These are phyloP conservation scores for Eleutherodactylus coqui DNA, from an alignment of 2,797 vertebrate species.

Conservation along the genomic window DNA sequence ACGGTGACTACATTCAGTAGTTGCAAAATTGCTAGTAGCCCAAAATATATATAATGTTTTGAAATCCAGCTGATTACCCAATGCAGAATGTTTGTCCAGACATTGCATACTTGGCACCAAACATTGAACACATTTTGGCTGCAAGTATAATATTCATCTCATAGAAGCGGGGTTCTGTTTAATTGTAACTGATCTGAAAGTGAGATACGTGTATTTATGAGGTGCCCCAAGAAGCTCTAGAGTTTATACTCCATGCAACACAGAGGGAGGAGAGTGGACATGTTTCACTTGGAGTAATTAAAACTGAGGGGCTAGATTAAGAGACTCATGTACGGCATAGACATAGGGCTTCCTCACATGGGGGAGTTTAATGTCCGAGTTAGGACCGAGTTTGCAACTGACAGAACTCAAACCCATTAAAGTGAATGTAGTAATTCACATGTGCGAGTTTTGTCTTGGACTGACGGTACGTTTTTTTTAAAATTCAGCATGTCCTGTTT, in stretches of 20 bases:
- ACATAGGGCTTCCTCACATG: no score
- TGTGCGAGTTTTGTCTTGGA: no score
- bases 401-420: no score
- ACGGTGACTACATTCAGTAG: not conserved
- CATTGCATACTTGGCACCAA: slow-evolving; percentile 41
- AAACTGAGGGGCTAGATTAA: not conserved
- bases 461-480: no score
- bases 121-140: slow-evolving; percentile 44
- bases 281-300: not conserved
- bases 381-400: no score
- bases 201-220: slow-evolving; percentile 43
- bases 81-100: slow-evolving; percentile 43
- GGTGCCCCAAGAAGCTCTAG: slow-evolving; percentile 23
- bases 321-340: not conserved
- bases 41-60: slow-evolving; percentile 32
- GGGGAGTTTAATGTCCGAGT: no score
- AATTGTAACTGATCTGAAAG: slow-evolving; percentile 39
- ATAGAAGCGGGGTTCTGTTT: slow-evolving; percentile 55
- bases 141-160: slow-evolving; percentile 43
- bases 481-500: no score
- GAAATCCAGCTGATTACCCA: slow-evolving; percentile 47
- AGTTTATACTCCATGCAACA: not conserved
- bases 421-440: no score
- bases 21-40: slow-evolving; percentile 31
- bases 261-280: not conserved